A percentile compares a stretch with the other conserved stretches of the same genome.
Evolutionary conservation across 2,113 vertebrate species (phyloP).

Genomic region (Gallinago undulata): DNA sequence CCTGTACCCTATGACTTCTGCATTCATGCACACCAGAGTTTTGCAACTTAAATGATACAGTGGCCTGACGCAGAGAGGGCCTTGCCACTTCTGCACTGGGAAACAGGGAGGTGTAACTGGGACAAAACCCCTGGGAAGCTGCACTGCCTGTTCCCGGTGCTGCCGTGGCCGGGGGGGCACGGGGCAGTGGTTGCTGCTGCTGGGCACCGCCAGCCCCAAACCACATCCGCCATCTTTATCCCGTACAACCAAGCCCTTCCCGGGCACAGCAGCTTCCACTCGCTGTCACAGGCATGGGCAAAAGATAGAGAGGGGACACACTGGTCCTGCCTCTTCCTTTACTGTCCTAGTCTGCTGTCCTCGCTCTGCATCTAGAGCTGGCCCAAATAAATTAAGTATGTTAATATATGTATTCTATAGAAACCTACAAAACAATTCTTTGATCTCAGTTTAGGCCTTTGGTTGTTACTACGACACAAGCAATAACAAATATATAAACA

Average conservation of each 20-base stretch:
- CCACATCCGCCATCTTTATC: neutral
- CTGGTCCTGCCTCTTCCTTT: neutral
- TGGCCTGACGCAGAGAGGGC: neutral
- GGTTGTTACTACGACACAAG: neutral
- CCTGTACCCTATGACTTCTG: neutral
- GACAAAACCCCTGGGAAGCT: neutral
- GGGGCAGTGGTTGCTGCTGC: neutral
- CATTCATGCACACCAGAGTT: neutral
- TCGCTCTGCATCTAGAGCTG: neutral
- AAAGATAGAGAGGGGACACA: neutral
- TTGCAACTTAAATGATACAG: neutral
- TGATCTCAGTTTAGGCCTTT: neutral
- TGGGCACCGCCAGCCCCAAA: neutral
- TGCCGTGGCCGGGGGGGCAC: neutral
- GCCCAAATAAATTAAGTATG: neutral
- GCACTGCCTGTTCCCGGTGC: neutral
- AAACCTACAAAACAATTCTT: neutral
- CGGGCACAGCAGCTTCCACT: neutral
- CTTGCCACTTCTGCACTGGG: neutral
- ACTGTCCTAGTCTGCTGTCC: neutral
- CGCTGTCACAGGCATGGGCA: accelerated
- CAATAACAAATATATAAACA: neutral
- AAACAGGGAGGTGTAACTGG: neutral
- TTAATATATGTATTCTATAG: neutral
- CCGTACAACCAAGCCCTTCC: neutral